Base-by-base conservation (phyloP, 2,113 vertebrate genomes). In the Hydrochoerus hydrochaeris region DNA sequence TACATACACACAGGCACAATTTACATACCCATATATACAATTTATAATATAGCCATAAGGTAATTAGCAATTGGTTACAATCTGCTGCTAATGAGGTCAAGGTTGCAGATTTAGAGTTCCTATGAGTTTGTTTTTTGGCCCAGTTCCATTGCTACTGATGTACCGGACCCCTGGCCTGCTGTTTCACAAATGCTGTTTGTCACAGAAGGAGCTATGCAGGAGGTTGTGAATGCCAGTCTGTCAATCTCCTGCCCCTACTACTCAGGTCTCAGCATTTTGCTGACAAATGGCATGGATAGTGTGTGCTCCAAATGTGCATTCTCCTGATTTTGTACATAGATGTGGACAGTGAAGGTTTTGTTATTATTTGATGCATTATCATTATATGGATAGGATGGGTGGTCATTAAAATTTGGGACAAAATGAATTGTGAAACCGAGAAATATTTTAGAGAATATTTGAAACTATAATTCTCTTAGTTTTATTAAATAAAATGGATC, bases 31-130 rank as follows among this genome's bases (percentile, higher is more conserved):
- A 67, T 58, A 26, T 71, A 52, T 35, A 67, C 54, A 87, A 85
- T 67, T 87, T 90, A 92, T 30, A 26, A 6, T 65, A 58, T 2
- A 80, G 75, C 95, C 88, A 92, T 92, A 96, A 94, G 94, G 85
- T 88, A 92, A 96, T 95, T 97, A 95, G 85, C 54, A 69, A 0
- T 78, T 95, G 88, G 91, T 85, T 97, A 67, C 88, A 67, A 69
- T 96, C 93, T 96, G 95, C 75, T 95, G 69, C 85, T 97, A 95
- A 97, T 92, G 96, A 96, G 85, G 91, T 90, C 88, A 90, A 71
- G 89, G 57, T 94, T 75, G 49, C 85, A 88, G 85, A 84, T 85
- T 86, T 83, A 94, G 46, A 35, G 16, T 54, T 97, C 60, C 75
- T 83, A 11, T 71, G 87, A 89, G 90, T 95, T 67, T 95, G 10